Base-by-base conservation (phyloP, 2,888 invertebrate species). In the Rapana venosa region DNA sequence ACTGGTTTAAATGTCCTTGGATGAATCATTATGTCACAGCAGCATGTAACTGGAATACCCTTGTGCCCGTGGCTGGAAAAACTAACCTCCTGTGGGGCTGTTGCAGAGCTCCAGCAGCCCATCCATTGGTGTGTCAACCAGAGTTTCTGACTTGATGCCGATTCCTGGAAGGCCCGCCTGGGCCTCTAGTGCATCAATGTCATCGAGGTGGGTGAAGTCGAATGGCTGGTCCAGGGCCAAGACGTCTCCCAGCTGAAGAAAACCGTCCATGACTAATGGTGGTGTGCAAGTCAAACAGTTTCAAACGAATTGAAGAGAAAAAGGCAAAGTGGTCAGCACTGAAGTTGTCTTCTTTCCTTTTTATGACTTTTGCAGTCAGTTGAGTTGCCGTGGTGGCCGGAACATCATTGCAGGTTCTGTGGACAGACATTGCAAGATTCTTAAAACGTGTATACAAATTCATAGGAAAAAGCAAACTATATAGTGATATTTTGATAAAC, bases 231-330 rank as follows among this genome's bases (percentile, higher is more conserved):
- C 91, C 88, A 91, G 89, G 90, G 89, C 90, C 91, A 91, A 92
- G 90, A 91, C 91, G 85, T 88, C 90, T 30, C 88, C 92, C 90
- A 92, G 90, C 81, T 91, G 88, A 22, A 85, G 89, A 61, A 91
- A 90, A 56, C 91, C 92, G 90, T 92, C 93, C 92, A 92, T 91
- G 70, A 88, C 90, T 81, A 90, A 20, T 79, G 11, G 26, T 83
- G 36, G 6, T 83, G 81, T 47, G 32, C 47, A 22, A 32, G 17
- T 83, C 81, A 22, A 36, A 36, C 81, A 11, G 47, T 26, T 47
- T 26, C 36, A 36, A n/a, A 22, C 2, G 2, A n/a, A 15, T 35
- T 79, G 77, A 83, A 26, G 47, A 83, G 15, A 36, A 20, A 83
- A 83, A 8, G 30, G 47, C 22, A 22, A 47, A 47, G 36, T 26